These are phyloP conservation scores for Epinephelus awoara DNA, from an alignment of 2,797 vertebrate genomes.

Conservation along the genomic window DNA sequence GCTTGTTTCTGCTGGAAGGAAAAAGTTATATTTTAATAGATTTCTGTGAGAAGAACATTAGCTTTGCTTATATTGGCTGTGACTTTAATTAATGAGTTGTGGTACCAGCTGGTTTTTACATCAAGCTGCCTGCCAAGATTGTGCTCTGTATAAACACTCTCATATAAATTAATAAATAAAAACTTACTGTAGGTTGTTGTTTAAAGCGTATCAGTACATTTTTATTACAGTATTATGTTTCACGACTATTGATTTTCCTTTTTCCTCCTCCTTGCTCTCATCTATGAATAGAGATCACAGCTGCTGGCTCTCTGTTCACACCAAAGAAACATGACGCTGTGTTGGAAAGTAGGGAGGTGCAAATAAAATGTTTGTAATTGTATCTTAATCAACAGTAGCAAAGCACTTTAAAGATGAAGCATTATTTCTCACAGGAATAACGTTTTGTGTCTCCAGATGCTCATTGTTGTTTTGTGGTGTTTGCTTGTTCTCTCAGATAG, in stretches of 20 bases:
- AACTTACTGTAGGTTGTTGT: too few relatives aligned
- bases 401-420: too few relatives aligned
- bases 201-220: too few relatives aligned
- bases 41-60: background rate
- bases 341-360: background rate
- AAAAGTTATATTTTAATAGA: background rate
- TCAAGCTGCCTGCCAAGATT: background rate
- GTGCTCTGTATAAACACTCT: background rate
- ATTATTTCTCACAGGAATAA: too few relatives aligned
- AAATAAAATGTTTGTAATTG: background rate
- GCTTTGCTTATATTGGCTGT: background rate
- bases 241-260: conserved; percentile 10
- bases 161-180: too few relatives aligned
- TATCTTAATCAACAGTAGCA: background rate
- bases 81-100: background rate
- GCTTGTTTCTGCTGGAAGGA: background rate
- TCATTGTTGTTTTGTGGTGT: too few relatives aligned
- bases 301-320: conserved; percentile 10
- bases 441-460: background rate
- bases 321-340: background rate
- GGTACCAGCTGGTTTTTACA: background rate
- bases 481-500: too few relatives aligned
- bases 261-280: conserved; percentile 5
- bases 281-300: conserved; percentile 25
- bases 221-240: too few relatives aligned